These are phyloP conservation scores for Heliconius eleuchia DNA, from an alignment of 1,140 invertebrate species.

Conservation along the genomic window DNA sequence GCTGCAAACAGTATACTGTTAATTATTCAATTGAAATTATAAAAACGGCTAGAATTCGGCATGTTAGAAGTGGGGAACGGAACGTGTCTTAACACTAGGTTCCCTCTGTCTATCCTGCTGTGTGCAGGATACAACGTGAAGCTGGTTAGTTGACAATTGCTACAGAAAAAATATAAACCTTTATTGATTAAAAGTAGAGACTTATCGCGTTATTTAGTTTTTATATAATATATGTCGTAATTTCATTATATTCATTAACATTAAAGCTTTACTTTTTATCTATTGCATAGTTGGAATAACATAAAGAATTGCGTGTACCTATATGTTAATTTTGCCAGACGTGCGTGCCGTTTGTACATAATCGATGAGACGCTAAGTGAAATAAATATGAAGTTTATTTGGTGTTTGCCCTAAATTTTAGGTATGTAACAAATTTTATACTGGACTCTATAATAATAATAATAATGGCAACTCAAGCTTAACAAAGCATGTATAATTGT, in stretches of 20 bases:
- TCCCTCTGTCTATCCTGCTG: no score
- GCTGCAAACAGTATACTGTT: no score
- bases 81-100: no score
- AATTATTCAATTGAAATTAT: no score
- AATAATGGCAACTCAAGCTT: not conserved
- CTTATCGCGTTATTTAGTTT: no score
- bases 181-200: no score
- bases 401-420: conserved; percentile 26
- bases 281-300: not conserved
- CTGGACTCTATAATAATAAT: not conserved
- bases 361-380: conserved; percentile 35
- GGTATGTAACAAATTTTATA: conserved; percentile 19
- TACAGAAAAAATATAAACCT: no score
- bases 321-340: conserved; percentile 10
- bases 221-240: not conserved
- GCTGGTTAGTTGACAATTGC: no score
- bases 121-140: no score
- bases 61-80: no score
- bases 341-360: conserved; percentile 27
- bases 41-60: no score
- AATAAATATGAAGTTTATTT: conserved; percentile 36
- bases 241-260: not conserved
- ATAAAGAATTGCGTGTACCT: conserved; percentile 18
- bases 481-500: not conserved
- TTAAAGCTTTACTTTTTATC: not conserved